phyloP scores from a whole-genome alignment of 2,888 invertebrate genomes.

The Caenorhabditis plicata region DNA sequence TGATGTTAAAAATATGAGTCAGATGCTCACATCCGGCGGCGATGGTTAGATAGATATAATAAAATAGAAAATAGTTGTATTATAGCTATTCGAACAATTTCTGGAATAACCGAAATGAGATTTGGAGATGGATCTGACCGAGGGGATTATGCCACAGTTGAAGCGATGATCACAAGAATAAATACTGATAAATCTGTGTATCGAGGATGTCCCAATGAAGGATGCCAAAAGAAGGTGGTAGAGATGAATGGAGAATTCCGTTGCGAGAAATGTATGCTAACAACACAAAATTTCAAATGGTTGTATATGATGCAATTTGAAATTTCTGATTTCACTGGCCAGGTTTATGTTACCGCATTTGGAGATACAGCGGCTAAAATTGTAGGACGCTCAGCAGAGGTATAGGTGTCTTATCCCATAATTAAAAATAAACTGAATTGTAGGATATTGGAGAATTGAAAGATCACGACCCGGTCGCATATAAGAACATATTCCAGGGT shows the following conservation, averaged over 20 bases:
- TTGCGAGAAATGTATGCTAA: conserved; percentile 90
- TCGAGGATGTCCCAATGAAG: conserved; percentile 83
- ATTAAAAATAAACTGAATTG: too few species aligned
- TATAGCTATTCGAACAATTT: conserved; percentile 14
- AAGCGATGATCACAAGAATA: conserved; percentile 79
- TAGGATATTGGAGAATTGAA: conserved; percentile 77
- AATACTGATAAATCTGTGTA: conserved; percentile 84
- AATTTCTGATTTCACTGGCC: conserved; percentile 83
- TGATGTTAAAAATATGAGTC: conserved; percentile 36
- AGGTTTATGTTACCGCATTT: conserved; percentile 88
- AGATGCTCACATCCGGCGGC: conserved; percentile 1
- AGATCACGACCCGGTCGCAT: conserved; percentile 68
- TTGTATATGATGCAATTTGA: conserved; percentile 73
- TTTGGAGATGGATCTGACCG: conserved; percentile 66
- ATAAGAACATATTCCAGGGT: conserved; percentile 75
- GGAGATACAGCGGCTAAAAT: conserved; percentile 78
- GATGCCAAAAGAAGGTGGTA: conserved; percentile 88
- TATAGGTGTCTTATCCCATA: too few species aligned
- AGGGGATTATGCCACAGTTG: conserved; percentile 77
- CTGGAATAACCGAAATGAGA: conserved; percentile 27
- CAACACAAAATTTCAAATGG: conserved; percentile 79
- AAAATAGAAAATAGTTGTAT: background rate
- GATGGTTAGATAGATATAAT: background rate
- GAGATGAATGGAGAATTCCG: conserved; percentile 86
- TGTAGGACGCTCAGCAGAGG: conserved; percentile 75